A percentile compares a stretch with the other conserved stretches of the same genome.
Evolutionary conservation across 53 echinoderm and acorn worm species (phyloP).

Genomic region (Henricia sp.): DNA sequence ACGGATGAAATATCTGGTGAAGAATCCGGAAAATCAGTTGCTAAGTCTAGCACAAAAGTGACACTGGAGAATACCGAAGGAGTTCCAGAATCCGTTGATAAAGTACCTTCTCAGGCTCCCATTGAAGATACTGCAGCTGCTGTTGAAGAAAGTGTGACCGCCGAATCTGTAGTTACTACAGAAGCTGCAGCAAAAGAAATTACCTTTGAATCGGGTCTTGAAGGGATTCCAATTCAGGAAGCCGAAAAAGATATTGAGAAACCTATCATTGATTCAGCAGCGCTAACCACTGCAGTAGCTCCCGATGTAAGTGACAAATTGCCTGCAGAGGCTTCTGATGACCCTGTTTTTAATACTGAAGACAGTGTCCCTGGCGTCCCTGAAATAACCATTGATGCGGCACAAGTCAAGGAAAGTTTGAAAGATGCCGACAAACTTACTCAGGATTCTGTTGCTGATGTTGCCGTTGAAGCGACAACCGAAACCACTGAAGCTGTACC

Average conservation of each 20-base stretch:
- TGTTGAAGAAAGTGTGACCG: conserved; percentile 1
- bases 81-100: too few species aligned
- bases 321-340: too few species aligned
- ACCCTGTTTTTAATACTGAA: background rate
- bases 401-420: background rate
- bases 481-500: background rate
- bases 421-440: background rate
- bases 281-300: background rate
- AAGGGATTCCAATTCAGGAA: background rate
- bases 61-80: background rate
- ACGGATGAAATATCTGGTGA: too few species aligned
- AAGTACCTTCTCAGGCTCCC: too few species aligned
- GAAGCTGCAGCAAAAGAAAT: conserved; percentile 5
- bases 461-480: background rate
- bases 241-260: background rate
- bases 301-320: background rate
- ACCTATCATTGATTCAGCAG: background rate
- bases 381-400: background rate
- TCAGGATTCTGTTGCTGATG: background rate
- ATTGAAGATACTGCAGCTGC: background rate
- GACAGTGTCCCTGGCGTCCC: background rate
- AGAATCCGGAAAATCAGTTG: too few species aligned
- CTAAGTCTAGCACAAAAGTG: background rate
- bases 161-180: conserved; percentile 11
- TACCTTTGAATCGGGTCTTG: too few species aligned